phyloP scores from a whole-genome alignment of 1,140 invertebrate species.

The Chironomus striatipennis region DNA sequence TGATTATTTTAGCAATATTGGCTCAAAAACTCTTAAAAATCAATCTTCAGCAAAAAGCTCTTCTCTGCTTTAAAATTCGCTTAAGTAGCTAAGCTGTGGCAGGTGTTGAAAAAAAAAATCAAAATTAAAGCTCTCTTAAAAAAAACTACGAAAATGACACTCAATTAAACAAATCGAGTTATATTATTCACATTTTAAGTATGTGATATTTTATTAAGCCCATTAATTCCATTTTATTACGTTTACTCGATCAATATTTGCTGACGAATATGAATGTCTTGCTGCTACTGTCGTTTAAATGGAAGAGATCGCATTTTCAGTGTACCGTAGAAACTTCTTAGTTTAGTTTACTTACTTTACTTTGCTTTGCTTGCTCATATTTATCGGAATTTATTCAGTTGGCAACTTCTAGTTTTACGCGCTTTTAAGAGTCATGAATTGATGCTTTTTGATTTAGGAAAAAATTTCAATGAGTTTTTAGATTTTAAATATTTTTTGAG shows the following conservation, averaged over 20 bases:
- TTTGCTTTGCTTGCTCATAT: too few relatives aligned
- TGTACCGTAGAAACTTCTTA: background rate
- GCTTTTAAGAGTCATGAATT: background rate
- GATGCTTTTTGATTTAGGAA: too few relatives aligned
- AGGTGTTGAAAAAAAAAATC: background rate
- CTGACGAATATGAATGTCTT: background rate
- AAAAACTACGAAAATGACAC: background rate
- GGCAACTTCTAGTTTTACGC: slow-evolving; percentile 20
- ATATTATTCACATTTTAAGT: background rate
- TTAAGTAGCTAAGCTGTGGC: background rate
- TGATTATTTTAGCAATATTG: background rate
- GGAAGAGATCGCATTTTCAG: background rate
- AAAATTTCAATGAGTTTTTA: too few relatives aligned
- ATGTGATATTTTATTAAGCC: background rate
- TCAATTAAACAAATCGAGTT: background rate
- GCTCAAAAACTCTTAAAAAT: background rate
- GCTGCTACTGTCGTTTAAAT: background rate
- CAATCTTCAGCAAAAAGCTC: too few relatives aligned
- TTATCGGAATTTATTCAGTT: background rate
- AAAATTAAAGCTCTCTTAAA: slow-evolving; percentile 13
- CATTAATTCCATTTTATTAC: slow-evolving; percentile 3
- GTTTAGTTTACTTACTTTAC: background rate
- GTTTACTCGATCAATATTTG: slow-evolving; percentile 2
- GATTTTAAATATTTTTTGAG: too few relatives aligned
- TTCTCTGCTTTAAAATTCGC: background rate